A percentile compares a stretch with the other conserved stretches of the same genome.
These are phyloP conservation scores for Ficedula albicollis DNA, from an alignment of 2,797 vertebrate species.

Conservation along the genomic window DNA sequence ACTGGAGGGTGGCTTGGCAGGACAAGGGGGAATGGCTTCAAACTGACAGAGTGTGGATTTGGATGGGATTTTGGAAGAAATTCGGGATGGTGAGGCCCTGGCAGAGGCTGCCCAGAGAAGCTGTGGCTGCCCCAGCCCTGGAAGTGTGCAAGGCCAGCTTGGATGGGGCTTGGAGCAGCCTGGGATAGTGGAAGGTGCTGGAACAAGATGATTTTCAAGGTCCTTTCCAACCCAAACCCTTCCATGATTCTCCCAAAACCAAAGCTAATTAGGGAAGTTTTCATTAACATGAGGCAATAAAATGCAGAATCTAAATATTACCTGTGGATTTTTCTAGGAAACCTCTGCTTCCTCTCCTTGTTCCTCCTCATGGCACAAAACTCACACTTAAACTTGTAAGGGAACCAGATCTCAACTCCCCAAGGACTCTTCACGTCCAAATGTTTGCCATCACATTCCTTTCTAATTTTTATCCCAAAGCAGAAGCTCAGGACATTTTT, in stretches of 20 bases:
- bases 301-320: not conserved
- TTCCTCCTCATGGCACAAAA: not conserved
- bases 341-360: not conserved
- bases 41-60: not conserved
- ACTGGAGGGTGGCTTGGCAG: not conserved
- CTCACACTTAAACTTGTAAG: not conserved
- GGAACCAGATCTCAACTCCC: not conserved
- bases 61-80: not conserved
- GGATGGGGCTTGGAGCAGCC: accelerated
- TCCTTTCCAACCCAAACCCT: not conserved
- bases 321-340: not conserved
- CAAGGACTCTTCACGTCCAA: not conserved
- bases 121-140: not conserved
- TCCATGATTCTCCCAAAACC: not conserved
- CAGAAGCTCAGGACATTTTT: not conserved
- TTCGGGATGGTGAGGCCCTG: not conserved
- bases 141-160: not conserved
- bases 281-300: not conserved
- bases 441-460: not conserved
- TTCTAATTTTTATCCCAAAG: not conserved
- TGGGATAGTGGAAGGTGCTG: accelerated
- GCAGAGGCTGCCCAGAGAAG: accelerated
- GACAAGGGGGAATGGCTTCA: not conserved
- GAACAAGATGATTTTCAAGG: not conserved
- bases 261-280: no score